phyloP scores from a whole-genome alignment of 2,113 vertebrate genomes.

The Caranx melampygus region DNA sequence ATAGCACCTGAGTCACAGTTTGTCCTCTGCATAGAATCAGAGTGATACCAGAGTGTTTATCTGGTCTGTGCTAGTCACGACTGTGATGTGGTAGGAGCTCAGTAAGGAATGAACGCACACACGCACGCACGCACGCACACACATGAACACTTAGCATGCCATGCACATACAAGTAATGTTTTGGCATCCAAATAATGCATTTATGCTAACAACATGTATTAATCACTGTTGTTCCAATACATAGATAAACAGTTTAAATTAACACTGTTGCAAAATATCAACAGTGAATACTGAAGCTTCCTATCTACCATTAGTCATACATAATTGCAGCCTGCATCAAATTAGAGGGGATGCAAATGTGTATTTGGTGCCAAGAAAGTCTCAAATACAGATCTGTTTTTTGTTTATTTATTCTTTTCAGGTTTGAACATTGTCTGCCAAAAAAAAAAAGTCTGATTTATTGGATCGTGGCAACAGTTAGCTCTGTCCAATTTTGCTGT shows the following conservation, averaged over 20 bases:
- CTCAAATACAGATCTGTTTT: constrained; percentile 16
- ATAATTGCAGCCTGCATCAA: constrained; percentile 64
- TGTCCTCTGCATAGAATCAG: constrained; percentile 35
- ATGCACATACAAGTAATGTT: constrained; percentile 35
- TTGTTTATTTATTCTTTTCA: not conserved
- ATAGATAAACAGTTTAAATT: constrained; percentile 60
- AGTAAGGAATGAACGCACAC: constrained; percentile 1
- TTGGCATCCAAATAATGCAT: constrained; percentile 46
- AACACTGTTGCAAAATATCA: constrained; percentile 44
- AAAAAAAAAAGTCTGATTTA: constrained; percentile 26
- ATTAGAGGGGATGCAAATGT: constrained; percentile 56
- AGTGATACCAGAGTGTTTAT: not conserved
- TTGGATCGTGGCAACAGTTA: constrained; percentile 42
- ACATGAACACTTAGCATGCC: constrained; percentile 22
- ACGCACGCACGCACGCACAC: no score
- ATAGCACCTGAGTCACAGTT: constrained; percentile 24
- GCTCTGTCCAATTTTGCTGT: constrained; percentile 4
- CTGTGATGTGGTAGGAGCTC: constrained; percentile 26
- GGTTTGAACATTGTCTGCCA: constrained; percentile 14
- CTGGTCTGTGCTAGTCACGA: not conserved
- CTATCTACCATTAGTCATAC: constrained; percentile 59
- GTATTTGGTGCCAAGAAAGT: constrained; percentile 25
- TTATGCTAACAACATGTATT: constrained; percentile 65
- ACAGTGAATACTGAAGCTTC: constrained; percentile 50
- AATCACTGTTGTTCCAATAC: constrained; percentile 58